phyloP scores from a whole-genome alignment of 2,113 vertebrate species.

The Alosa alosa region DNA sequence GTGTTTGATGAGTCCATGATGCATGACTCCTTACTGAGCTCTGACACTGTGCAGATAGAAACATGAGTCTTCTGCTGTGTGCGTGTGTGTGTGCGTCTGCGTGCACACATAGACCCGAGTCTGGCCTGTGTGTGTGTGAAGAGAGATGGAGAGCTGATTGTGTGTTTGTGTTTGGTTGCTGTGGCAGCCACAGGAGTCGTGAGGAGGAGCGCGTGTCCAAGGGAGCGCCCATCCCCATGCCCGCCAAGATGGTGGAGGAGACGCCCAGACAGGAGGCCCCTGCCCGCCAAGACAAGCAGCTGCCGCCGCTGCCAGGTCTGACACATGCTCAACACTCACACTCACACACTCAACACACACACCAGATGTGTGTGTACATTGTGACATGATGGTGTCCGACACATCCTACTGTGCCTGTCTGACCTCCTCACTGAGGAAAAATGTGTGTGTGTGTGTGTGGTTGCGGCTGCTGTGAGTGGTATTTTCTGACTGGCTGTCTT shows the following conservation, averaged over 20 bases:
- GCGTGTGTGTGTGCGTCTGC: background rate
- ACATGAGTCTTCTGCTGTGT: background rate
- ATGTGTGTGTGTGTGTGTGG: background rate
- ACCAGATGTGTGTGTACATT: background rate
- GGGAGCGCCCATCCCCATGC: conserved; percentile 76
- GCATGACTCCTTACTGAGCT: too few species aligned
- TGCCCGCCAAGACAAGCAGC: conserved; percentile 81
- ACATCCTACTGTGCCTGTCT: background rate
- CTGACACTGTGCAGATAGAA: too few species aligned
- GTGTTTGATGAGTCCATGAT: too few species aligned
- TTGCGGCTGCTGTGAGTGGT: background rate
- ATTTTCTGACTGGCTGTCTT: too few species aligned
- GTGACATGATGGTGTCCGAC: background rate
- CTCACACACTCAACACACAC: too few species aligned
- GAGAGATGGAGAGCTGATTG: background rate
- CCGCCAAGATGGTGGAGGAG: conserved; percentile 83
- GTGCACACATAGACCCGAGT: background rate
- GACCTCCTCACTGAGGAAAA: background rate
- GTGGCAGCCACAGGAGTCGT: conserved; percentile 83
- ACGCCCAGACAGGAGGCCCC: conserved; percentile 81
- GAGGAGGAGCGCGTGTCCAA: conserved; percentile 89
- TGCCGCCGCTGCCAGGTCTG: conserved; percentile 90
- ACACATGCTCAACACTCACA: too few species aligned
- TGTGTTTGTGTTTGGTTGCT: conserved; percentile 40
- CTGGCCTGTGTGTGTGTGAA: conserved; percentile 6